Base-by-base conservation (phyloP, 64 coral and sea anemone species). In the Montipora capricornis region DNA sequence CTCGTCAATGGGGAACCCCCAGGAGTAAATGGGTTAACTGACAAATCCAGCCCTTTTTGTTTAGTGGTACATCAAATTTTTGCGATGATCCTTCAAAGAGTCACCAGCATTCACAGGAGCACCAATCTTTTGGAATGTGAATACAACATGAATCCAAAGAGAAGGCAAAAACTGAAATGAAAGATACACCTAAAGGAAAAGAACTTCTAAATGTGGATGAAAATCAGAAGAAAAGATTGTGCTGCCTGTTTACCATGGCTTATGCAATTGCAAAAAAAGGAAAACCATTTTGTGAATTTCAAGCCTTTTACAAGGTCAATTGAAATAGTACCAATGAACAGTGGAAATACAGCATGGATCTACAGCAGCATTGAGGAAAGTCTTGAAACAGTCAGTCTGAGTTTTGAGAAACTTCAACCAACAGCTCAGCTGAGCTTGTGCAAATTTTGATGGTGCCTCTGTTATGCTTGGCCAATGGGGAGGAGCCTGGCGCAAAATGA, bases 381-480 rank as follows among this genome's bases (percentile, higher is more conserved):
- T 78, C 69, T 80, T 73, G 37, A 64, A 64, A 64, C 61, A 64
- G 61, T 64, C 61, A 64, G 1, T 64, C 61, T 64, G 61, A 64
- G 12, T 64, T 64, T 64, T 64, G 61, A 64, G 61, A 64, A 64
- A 64, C 61, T 64, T 64, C 37, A 91, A 62, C 64, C 89, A 20
- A 74, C 89, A 50, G 37, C 79, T 91, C 89, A 91, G 48, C 89
- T 82, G 82, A 16, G 89, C 78, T 15, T 49, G 79, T 82, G 89
- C 89, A 29, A 91, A 91, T 24, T 91, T 91, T 83, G 89, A 82
- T 74, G 78, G 89, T 37, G n/a, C 19, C 17, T 37, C 11, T 16
- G 89, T 91, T 53, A 91, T 91, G 78, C 68, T 91, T 82, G 89
- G 89, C 16, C 37, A 91, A 14, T 82, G 44, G 37, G 78, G 89